Conservation (phyloP, 2,113 vertebrate genomes). For the Thamnophis sirtalis region DNA sequence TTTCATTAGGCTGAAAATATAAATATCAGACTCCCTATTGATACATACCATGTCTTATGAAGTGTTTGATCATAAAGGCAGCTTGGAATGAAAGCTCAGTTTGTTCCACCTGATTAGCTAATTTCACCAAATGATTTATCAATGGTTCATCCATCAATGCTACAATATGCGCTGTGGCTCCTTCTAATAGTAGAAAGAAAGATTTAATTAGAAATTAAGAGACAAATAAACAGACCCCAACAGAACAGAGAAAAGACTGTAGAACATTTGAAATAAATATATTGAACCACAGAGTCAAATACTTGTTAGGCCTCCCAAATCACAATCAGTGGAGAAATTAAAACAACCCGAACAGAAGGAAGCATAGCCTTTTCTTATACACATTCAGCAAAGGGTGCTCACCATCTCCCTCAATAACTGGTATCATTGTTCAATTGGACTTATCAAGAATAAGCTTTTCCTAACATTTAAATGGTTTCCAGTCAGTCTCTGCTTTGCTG, state of each 20-base stretch:
- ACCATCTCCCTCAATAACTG: background rate
- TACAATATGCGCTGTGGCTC: constrained; percentile 24
- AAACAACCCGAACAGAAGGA: background rate
- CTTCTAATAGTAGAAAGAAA: constrained; percentile 32
- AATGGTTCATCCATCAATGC: constrained; percentile 51
- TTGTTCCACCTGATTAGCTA: constrained; percentile 54
- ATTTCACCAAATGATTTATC: constrained; percentile 51
- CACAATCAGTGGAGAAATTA: background rate
- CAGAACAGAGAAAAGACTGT: background rate
- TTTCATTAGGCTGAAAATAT: constrained; percentile 8
- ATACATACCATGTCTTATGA: constrained; percentile 50
- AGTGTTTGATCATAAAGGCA: constrained; percentile 58
- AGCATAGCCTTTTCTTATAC: background rate
- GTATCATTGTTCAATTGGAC: background rate
- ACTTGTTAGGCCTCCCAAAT: background rate
- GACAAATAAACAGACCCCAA: background rate
- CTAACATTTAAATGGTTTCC: background rate
- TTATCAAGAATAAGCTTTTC: background rate
- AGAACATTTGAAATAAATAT: background rate
- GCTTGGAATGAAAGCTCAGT: constrained; percentile 60
- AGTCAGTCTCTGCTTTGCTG: too few relatives aligned
- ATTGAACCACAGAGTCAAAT: background rate
- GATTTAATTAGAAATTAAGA: constrained; percentile 8
- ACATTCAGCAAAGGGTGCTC: background rate
- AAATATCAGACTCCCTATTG: background rate